These are phyloP conservation scores for Campoletis sonorensis DNA, from an alignment of 1,140 invertebrate species.

Conservation along the genomic window DNA sequence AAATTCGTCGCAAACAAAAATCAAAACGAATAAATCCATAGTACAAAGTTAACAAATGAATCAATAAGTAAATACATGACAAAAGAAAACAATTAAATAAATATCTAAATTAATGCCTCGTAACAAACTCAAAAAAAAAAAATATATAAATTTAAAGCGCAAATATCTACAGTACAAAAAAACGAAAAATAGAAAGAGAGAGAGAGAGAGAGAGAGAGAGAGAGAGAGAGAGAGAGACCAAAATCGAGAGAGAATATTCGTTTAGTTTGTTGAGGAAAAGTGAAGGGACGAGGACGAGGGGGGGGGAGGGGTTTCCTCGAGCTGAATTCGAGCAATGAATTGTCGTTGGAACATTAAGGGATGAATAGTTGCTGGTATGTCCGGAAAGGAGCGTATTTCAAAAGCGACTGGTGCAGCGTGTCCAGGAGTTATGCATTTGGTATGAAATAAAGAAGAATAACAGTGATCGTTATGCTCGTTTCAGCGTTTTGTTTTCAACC, in stretches of 20 bases:
- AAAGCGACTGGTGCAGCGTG: slow-evolving; percentile 6
- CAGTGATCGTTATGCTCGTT: slow-evolving; percentile 25
- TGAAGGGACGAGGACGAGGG: neutral
- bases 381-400: slow-evolving; percentile 38
- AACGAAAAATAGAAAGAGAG: neutral
- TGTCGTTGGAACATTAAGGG: slow-evolving; percentile 47
- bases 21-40: too few species aligned
- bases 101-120: too few species aligned
- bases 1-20: too few species aligned
- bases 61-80: too few species aligned
- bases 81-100: too few species aligned
- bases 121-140: too few species aligned
- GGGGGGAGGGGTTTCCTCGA: neutral
- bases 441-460: neutral
- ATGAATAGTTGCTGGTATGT: slow-evolving; percentile 38
- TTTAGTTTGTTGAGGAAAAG: neutral
- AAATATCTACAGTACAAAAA: too few species aligned
- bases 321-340: slow-evolving; percentile 45
- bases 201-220: neutral
- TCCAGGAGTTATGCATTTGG: neutral
- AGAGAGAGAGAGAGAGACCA: neutral
- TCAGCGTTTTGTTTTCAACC: neutral
- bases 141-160: too few species aligned
- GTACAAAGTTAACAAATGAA: too few species aligned
- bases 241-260: slow-evolving; percentile 5